Evolutionary conservation across 2,113 vertebrate species (phyloP), one percentile per base, ranked within the genome.

Genomic region (Microcebus murinus): DNA sequence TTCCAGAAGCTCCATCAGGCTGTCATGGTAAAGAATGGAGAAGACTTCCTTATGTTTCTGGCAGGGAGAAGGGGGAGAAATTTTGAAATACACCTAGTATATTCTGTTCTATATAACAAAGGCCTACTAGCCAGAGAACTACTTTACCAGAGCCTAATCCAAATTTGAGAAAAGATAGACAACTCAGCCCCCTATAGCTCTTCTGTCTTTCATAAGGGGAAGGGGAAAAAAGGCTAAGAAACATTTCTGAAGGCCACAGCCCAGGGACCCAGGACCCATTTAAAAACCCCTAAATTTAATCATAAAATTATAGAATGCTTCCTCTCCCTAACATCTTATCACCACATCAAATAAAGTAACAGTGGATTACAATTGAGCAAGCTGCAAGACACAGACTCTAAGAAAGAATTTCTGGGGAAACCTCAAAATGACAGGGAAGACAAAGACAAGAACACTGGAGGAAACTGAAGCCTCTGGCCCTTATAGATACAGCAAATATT

Each of bases 321-420:
- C 45, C 31, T n/a, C 8, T 73, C 27, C 2, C 25, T 48, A 23
- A 74, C 6, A 39, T 17, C 68, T 59, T 25, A 55, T 21, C 5
- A 48, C 9, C 63, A 61, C 4, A 25, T 50, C 34, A 80, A 31
- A 18, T 81, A 23, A 73, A 39, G 14, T 50, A 42, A n/a, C 8
- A 36, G 48, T n/a, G 18, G 73, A 73, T 73, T 45, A 85, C 42
- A 71, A 11, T 7, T 17, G 31, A 85, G 36, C 21, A 52, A 77
- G 50, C 71, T 65, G 17, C 21, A n/a, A 77, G 85, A 71, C 29
- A 48, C 15, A 48, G 57, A 36, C 50, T 84, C 25, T 70, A 77
- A 74, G 17, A 45, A 86, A 39, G 36, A 52, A 3, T 67, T 88
- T 77, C 68, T 83, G 36, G 79, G 71, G 71, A 89, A 89, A 63